Percentiles rank a stretch among this genome's conserved stretches.
These are phyloP conservation scores for Sinhomidia bicolor DNA, from an alignment of 2,888 invertebrate species.

Conservation along the genomic window DNA sequence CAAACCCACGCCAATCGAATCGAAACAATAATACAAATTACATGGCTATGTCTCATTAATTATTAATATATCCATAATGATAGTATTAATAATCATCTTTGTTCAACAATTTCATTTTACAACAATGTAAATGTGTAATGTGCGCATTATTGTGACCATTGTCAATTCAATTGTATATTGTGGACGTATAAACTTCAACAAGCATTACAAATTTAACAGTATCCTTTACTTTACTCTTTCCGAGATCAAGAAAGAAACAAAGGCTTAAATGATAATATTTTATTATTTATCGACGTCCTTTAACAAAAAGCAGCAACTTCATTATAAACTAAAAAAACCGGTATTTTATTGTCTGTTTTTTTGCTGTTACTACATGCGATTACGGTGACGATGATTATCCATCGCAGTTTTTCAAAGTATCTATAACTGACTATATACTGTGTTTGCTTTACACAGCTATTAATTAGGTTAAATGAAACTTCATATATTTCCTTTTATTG, in stretches of 20 bases:
- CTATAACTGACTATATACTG: neutral
- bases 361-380: neutral
- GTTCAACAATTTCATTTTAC: neutral
- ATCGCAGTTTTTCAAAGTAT: neutral
- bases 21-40: neutral
- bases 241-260: neutral
- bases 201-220: neutral
- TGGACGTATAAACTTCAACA: neutral
- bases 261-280: neutral
- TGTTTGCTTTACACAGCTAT: neutral
- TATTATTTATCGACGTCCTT: neutral
- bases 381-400: neutral
- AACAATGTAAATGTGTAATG: neutral
- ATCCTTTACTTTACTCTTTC: neutral
- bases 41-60: neutral
- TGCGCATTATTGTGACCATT: neutral
- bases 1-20: neutral
- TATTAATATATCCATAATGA: neutral
- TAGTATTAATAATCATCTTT: neutral
- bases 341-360: neutral
- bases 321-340: slow-evolving; percentile 11
- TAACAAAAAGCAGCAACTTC: neutral
- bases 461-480: slow-evolving; percentile 27
- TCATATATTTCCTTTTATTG: neutral
- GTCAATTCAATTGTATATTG: neutral